Evolutionary conservation across 53 echinoderm and acorn worm species (phyloP).

Genomic region (Holothuria leucospilota): DNA sequence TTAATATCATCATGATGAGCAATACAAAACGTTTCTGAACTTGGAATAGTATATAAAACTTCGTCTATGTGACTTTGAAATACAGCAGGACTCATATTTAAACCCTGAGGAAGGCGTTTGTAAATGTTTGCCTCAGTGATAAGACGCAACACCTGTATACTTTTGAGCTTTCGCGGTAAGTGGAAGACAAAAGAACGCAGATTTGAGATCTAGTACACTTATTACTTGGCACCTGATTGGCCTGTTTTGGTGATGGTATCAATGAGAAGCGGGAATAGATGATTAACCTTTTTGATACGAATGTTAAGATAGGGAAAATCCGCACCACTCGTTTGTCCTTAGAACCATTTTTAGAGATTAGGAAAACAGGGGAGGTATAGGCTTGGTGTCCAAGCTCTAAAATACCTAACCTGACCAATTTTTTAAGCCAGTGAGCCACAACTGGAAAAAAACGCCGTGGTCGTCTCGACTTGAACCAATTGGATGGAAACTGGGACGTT

Average conservation of each 20-base stretch:
- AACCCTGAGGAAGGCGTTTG: slow-evolving; percentile 60
- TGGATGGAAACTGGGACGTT: too few relatives aligned
- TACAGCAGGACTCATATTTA: slow-evolving; percentile 51
- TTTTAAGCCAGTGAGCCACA: too few relatives aligned
- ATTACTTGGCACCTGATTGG: slow-evolving; percentile 54
- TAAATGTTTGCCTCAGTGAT: slow-evolving; percentile 70
- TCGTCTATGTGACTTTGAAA: slow-evolving; percentile 68
- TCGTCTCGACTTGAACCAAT: too few relatives aligned
- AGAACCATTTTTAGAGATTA: slow-evolving; percentile 55
- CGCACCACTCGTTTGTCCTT: slow-evolving; percentile 64
- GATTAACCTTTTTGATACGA: slow-evolving; percentile 47
- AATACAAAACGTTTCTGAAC: slow-evolving; percentile 46
- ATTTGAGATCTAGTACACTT: slow-evolving; percentile 61
- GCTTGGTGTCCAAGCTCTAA: slow-evolving; percentile 59
- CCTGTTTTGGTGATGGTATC: slow-evolving; percentile 59
- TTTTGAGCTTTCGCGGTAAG: slow-evolving; percentile 46
- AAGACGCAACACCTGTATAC: slow-evolving; percentile 68
- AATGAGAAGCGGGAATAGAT: slow-evolving; percentile 55
- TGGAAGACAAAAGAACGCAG: slow-evolving; percentile 62
- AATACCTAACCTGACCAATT: too few relatives aligned
- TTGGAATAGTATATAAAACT: slow-evolving; percentile 44
- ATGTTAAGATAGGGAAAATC: slow-evolving; percentile 63
- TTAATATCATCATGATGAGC: slow-evolving; percentile 67
- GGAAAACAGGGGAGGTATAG: slow-evolving; percentile 66
- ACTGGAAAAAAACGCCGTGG: too few relatives aligned